These are phyloP conservation scores for Meloidogyne floridensis DNA, from an alignment of 1,140 invertebrate genomes.

Conservation along the genomic window DNA sequence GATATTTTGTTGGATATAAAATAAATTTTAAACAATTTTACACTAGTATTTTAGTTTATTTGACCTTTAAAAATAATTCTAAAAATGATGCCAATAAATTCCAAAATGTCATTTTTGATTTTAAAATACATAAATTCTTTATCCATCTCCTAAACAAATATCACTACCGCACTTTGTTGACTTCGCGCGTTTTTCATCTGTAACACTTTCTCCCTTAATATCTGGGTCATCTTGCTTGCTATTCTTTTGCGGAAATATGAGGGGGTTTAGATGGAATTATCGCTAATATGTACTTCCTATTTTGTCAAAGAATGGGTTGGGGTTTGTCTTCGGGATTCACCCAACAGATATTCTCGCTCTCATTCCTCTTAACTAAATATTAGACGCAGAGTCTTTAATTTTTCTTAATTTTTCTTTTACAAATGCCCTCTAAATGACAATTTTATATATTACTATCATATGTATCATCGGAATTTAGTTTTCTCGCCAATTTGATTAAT, in stretches of 20 bases:
- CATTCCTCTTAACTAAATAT: background rate
- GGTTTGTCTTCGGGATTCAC: background rate
- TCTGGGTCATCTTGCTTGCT: background rate
- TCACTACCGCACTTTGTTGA: background rate
- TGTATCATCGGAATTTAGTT: background rate
- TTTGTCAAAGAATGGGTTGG: background rate
- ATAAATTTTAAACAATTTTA: background rate
- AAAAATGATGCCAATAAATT: background rate
- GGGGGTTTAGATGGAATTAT: background rate
- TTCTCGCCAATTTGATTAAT: background rate
- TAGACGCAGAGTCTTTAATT: background rate
- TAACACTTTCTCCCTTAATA: background rate
- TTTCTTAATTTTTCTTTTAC: background rate
- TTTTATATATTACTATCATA: background rate
- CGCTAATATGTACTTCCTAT: constrained; percentile 4
- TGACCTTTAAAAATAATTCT: no score
- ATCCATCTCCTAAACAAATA: background rate
- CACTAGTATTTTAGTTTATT: no score
- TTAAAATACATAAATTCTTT: constrained; percentile 7
- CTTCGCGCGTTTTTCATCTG: background rate
- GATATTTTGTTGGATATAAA: background rate
- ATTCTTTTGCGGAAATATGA: background rate
- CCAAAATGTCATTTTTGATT: background rate
- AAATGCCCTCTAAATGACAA: background rate
- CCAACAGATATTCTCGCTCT: background rate